Percentiles rank a stretch among this genome's conserved stretches.
Conservation (phyloP, 2,113 vertebrate species). For the Nyctibius bracteatus region DNA sequence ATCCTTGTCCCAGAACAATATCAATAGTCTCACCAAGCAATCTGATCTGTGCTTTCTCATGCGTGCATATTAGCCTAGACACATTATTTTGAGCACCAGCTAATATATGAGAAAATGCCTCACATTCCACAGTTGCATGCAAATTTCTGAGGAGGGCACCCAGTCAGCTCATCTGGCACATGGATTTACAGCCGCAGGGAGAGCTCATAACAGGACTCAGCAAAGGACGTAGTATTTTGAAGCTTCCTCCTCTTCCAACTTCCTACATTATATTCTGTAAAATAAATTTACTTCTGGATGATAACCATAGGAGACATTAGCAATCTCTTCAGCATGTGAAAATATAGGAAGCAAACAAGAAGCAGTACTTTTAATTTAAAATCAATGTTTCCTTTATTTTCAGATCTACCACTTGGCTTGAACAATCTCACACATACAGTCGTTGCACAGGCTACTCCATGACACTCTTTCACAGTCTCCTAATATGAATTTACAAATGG, state of each 20-base stretch:
- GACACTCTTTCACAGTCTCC: not conserved
- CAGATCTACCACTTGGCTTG: not conserved
- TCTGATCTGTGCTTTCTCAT: not conserved
- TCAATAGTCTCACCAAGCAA: not conserved
- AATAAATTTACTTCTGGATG: not conserved
- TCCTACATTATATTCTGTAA: not conserved
- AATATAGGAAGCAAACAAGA: not conserved
- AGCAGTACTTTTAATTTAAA: not conserved
- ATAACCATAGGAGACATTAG: not conserved
- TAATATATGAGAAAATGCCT: not conserved
- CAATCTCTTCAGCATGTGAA: not conserved
- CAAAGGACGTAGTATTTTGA: not conserved
- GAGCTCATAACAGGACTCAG: not conserved
- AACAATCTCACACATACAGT: not conserved
- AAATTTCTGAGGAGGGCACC: not conserved
- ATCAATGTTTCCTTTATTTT: not conserved
- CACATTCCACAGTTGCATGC: not conserved
- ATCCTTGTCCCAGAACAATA: not conserved
- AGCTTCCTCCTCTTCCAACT: not conserved
- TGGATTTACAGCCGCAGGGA: not conserved
- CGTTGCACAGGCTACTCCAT: not conserved
- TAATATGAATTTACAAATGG: not conserved
- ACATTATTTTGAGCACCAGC: not conserved
- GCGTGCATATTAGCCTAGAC: not conserved
- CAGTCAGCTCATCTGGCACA: not conserved